These are phyloP conservation scores for Mohoua ochrocephala DNA, from an alignment of 2,113 vertebrate species.

Conservation along the genomic window DNA sequence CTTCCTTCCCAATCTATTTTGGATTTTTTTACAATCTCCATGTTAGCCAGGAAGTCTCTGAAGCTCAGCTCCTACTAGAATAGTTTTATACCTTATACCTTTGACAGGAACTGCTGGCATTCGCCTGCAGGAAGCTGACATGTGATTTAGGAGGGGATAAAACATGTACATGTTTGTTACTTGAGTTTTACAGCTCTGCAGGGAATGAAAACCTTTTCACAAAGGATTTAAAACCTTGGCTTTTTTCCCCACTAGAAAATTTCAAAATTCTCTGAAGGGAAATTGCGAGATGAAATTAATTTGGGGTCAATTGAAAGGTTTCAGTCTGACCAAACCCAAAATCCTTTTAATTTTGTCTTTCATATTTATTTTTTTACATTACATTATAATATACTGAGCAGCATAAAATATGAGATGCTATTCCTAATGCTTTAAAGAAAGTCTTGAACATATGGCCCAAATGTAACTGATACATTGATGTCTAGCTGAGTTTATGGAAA, in stretches of 20 bases:
- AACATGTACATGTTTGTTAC: conserved; percentile 60
- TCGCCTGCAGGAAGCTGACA: conserved; percentile 41
- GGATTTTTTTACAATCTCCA: conserved; percentile 48
- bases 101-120: conserved; percentile 51
- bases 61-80: conserved; percentile 44
- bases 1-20: conserved; percentile 26
- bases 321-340: conserved; percentile 15
- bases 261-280: conserved; percentile 49
- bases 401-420: conserved; percentile 44
- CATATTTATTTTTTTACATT: conserved; percentile 3
- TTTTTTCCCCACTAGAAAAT: conserved; percentile 35
- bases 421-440: conserved; percentile 13
- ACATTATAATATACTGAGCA: background rate
- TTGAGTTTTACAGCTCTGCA: conserved; percentile 51
- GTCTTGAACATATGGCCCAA: conserved; percentile 21
- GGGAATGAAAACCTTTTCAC: conserved; percentile 45
- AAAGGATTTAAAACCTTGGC: conserved; percentile 47
- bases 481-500: conserved; percentile 54
- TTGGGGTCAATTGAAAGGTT: conserved; percentile 25
- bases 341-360: conserved; percentile 47
- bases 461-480: conserved; percentile 48
- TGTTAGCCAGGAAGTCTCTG: conserved; percentile 52
- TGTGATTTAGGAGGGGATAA: conserved; percentile 57
- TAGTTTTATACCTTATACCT: conserved; percentile 54
- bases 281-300: conserved; percentile 37